Base-by-base conservation (phyloP, 2,113 vertebrate species). In the Halcyon senegalensis region DNA sequence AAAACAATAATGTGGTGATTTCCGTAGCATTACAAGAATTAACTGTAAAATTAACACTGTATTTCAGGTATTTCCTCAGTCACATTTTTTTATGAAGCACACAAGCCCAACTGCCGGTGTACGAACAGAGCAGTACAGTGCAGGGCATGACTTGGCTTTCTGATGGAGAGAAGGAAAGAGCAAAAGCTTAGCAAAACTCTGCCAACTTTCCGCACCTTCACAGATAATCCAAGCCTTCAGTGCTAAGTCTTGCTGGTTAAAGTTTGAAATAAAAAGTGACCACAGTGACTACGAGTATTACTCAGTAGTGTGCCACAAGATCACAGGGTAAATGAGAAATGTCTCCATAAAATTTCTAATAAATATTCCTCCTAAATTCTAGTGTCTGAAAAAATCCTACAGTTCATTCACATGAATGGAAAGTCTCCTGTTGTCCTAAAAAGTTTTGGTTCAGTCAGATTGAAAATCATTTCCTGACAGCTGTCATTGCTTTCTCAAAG, bases 391-490 rank as follows among this genome's bases (percentile, higher is more conserved):
- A 35, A 94, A 63, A 11, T 11, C 31, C 60, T 43, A 35, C 10
- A 55, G 33, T n/a, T 87, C 56, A 79, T 63, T 79, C n/a, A 60
- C 25, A 59, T 23, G 16, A 48, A 10, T 6, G 28, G 19, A 59
- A 75, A 18, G 12, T 46, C 68, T 81, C 46, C n/a, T 3, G 7
- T 18, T 73, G 53, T 76, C 73, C 75, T 70, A 66, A 28, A 25
- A 37, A 33, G 10, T 25, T 89, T 50, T 72, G 39, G 28, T 73
- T 95, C 50, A 44, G 35, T 68, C 74, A 82, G 35, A 63, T 3
- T 93, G 93, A 91, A 84, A 95, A 93, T 87, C 21, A 95, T 53
- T 94, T 91, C 85, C 85, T 94, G 93, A 96, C 96, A 97, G 90
- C 93, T 97, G 84, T 93, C 95, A 95, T 33, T 66, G 70, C 87